Evolutionary conservation across 92 coral and sea anemone species (phyloP).

Genomic region (Metridium senile): DNA sequence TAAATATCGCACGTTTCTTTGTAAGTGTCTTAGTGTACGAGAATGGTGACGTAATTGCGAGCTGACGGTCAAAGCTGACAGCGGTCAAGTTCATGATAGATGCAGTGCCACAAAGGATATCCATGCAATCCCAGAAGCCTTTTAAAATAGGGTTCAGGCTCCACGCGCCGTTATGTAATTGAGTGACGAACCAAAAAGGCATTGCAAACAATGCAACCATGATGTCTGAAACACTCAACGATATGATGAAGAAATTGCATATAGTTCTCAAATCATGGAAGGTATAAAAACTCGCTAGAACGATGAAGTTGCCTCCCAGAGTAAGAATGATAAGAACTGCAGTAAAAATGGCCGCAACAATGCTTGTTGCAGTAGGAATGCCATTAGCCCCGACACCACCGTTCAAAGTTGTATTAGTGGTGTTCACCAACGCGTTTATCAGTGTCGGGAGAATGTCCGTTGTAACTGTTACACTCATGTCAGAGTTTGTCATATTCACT

Average conservation of each 20-base stretch:
- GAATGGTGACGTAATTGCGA: constrained; percentile 95
- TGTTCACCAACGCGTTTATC: constrained; percentile 7
- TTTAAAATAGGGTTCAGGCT: constrained; percentile 22
- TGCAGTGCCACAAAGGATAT: constrained; percentile 86
- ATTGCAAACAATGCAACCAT: constrained; percentile 76
- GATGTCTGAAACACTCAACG: constrained; percentile 83
- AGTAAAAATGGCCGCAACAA: constrained; percentile 72
- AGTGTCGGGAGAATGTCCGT: constrained; percentile 6
- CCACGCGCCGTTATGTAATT: constrained; percentile 59
- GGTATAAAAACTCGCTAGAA: constrained; percentile 83
- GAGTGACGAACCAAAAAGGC: constrained; percentile 88
- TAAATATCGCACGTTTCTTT: constrained; percentile 66
- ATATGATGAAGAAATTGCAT: constrained; percentile 89
- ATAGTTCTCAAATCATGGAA: constrained; percentile 89
- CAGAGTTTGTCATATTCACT: not conserved
- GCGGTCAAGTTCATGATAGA: constrained; percentile 85
- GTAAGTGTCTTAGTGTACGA: constrained; percentile 82
- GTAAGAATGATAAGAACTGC: constrained; percentile 73
- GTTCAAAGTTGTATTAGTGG: constrained; percentile 3
- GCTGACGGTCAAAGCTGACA: constrained; percentile 91
- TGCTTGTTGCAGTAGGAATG: constrained; percentile 36
- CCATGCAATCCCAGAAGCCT: constrained; percentile 82
- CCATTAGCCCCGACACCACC: not conserved
- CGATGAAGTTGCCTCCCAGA: constrained; percentile 81
- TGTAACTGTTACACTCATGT: not conserved